Base-by-base conservation (phyloP, 2,888 invertebrate species). In the Pocota personata region DNA sequence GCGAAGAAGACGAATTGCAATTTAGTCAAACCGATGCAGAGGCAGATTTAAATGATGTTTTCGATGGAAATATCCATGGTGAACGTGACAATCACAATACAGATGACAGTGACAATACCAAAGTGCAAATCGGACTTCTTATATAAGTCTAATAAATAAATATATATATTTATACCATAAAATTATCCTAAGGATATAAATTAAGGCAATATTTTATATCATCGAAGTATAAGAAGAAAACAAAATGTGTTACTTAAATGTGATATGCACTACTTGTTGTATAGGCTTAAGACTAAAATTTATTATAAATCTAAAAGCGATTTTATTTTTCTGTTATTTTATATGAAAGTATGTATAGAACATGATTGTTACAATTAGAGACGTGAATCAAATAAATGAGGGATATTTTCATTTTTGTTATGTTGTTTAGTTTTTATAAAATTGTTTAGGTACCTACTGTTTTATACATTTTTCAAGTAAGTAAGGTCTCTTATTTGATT, bases 1-100 rank as follows among this genome's bases (percentile, higher is more conserved):
- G 90, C 43, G 89, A 90, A 46, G 89, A 90, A 80, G 90, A 90
- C 46, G 92, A 92, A 80, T 89, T 92, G 48, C 90, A 91, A 80
- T 92, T 92, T 82, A 90, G 90, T 88, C 90, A 90, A 77, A 89
- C 89, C 35, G 91, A 91, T 80, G 88, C 89, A 62, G 89, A 90
- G 62, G 80, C 88, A 40, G 80, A 84, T 52, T 58, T 72, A 30
- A 82, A 72, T 50, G 64, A 82, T 60, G 77, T 72, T 8, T 82
- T 82, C 27, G 37, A 3, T 37, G 16, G 1, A 43, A 24, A 24
- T 24, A 4, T 24, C 24, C 24, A 24, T 24, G 66, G 35, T n/a
- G 35, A 73, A 35, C 32, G 14, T 43, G 21, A 40, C n/a, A 64
- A 30, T 40, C n/a, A 52, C 48, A 77, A 57, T 37, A 35, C 58